Evolutionary conservation across 2,113 vertebrate species (phyloP), one percentile per base, ranked within the genome.

Genomic region (Sylvilagus bachmani): DNA sequence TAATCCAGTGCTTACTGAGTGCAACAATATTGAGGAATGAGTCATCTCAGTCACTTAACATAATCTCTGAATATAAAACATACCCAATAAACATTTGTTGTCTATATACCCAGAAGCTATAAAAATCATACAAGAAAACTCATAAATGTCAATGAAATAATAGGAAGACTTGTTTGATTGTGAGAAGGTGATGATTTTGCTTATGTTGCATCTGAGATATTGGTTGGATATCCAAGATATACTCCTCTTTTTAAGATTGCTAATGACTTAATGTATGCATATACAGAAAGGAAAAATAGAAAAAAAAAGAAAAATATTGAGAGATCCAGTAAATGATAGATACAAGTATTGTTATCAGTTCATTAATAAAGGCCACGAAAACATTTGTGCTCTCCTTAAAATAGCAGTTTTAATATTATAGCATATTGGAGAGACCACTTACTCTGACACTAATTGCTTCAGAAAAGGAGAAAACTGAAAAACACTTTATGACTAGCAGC

Each of bases 391-490:
- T 75, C 49, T 66, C 81, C 29, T 67, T 71, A 90, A 93, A 93
- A 94, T 70, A 53, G 62, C 11, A 61, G n/a, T 16, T 95, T 74
- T 88, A 95, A 78, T 49, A 67, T 62, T 90, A 78, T 38, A 61
- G 27, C 17, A 87, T 90, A 71, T 87, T 90, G 13, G 29, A 55
- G 92, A 87, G 10, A 77, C 27, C 16, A 25, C 5, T 89, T 67
- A 64, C 62, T n/a, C n/a, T 89, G 38, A 12, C 27, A 38, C 36
- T 93, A 62, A 25, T 55, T 89, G 17, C 29, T 85, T 61, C 5
- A 14, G 25, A 94, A 38, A 55, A 85, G 22, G 79, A 93, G 84
- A 91, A 87, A 66, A 93, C 92, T 90, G 89, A 96, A 91, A 97
- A 88, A 5, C 44, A 22, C 36, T 74, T 74, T 86, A 71, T 81